Conservation (phyloP, 2,888 invertebrate species). For the Drosophila gaucha region DNA sequence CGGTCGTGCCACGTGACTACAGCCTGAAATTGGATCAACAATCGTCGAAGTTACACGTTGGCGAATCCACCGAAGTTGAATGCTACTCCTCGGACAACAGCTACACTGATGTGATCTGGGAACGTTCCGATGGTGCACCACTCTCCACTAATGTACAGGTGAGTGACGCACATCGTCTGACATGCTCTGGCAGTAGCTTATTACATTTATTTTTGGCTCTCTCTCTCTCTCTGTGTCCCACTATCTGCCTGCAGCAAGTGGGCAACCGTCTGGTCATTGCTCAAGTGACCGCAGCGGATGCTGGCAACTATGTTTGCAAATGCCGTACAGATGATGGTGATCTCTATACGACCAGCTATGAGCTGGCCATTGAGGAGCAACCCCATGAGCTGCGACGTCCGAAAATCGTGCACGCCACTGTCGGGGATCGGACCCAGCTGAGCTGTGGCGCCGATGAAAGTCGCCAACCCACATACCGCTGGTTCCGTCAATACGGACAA, state of each 20-base stretch:
- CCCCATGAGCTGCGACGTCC: slow-evolving; percentile 80
- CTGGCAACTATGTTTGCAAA: slow-evolving; percentile 94
- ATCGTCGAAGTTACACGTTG: slow-evolving; percentile 77
- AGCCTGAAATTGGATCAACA: slow-evolving; percentile 83
- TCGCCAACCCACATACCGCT: slow-evolving; percentile 73
- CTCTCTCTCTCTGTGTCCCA: no score
- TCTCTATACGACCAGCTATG: slow-evolving; percentile 86
- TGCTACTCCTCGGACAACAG: slow-evolving; percentile 83
- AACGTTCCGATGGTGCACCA: slow-evolving; percentile 80
- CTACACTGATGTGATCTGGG: slow-evolving; percentile 83
- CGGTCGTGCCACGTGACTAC: slow-evolving; percentile 66
- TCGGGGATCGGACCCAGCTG: slow-evolving; percentile 88
- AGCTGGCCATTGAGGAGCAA: slow-evolving; percentile 84
- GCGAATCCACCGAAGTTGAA: slow-evolving; percentile 84
- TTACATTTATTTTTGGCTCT: no score
- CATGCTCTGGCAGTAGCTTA: no score
- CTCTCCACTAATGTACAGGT: slow-evolving; percentile 82
- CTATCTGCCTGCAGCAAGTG: slow-evolving; percentile 78
- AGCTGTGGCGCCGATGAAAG: slow-evolving; percentile 87
- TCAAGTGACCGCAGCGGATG: slow-evolving; percentile 91
- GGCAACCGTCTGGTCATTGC: slow-evolving; percentile 87
- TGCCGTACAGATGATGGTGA: slow-evolving; percentile 86
- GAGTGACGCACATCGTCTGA: slow-evolving; percentile 14
- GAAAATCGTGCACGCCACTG: slow-evolving; percentile 83
- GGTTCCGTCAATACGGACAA: slow-evolving; percentile 84